phyloP scores from a whole-genome alignment of 2,888 invertebrate species.

The Netelia virgata region DNA sequence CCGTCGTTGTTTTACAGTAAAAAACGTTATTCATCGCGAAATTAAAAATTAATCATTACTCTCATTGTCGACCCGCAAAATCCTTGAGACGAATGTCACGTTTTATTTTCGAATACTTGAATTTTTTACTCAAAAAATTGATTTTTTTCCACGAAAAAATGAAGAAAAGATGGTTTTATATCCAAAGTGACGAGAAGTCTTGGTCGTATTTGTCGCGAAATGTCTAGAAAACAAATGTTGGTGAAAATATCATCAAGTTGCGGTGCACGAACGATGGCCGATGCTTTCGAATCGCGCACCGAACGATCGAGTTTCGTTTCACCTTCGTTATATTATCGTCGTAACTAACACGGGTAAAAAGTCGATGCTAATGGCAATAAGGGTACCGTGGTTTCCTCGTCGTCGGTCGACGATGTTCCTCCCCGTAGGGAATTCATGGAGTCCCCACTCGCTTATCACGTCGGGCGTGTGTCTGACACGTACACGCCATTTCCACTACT shows the following conservation, averaged over 20 bases:
- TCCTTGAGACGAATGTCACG: not conserved
- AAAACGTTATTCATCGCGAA: no score
- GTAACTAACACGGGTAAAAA: constrained; percentile 38
- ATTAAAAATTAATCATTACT: not conserved
- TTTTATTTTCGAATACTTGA: not conserved
- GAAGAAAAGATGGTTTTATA: no score
- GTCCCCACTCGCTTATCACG: constrained; percentile 42
- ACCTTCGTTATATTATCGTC: constrained; percentile 1
- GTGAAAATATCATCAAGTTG: not conserved
- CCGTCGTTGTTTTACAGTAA: no score
- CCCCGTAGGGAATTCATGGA: constrained; percentile 32
- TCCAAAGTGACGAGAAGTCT: no score
- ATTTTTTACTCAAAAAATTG: not conserved
- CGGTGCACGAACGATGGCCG: not conserved
- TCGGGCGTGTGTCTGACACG: constrained; percentile 21
- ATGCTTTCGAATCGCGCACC: not conserved
- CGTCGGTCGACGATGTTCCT: constrained; percentile 13
- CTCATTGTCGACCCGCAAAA: not conserved
- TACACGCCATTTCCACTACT: constrained; percentile 29
- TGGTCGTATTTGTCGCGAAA: not conserved
- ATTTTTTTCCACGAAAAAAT: no score
- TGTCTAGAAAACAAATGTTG: not conserved
- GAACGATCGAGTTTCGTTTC: not conserved
- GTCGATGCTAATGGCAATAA: constrained; percentile 42
- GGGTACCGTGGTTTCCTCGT: constrained; percentile 13